Conservation (phyloP, 35 echinoderm and acorn worm species). For the Heliocidaris erythrogramma region DNA sequence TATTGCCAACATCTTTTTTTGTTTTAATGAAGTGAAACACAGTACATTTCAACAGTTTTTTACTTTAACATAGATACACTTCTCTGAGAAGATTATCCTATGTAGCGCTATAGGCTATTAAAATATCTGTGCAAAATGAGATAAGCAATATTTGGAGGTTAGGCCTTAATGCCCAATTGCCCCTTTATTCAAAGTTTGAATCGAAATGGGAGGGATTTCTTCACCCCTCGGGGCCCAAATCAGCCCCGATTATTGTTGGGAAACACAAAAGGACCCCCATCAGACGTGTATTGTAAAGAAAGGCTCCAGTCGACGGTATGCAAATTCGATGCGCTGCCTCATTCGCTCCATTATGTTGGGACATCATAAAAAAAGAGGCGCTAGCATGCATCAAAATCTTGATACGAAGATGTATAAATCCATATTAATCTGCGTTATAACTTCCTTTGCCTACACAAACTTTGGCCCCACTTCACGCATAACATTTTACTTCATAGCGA, state of each 20-base stretch:
- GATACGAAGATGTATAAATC: too few relatives aligned
- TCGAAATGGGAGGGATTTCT: conserved; percentile 56
- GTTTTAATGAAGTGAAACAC: background rate
- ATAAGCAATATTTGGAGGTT: conserved; percentile 60
- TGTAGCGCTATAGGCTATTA: background rate
- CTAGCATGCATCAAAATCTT: background rate
- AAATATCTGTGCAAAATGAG: conserved; percentile 34
- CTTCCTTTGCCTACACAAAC: too few relatives aligned
- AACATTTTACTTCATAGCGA: too few relatives aligned
- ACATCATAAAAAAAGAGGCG: background rate
- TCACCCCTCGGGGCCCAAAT: conserved; percentile 23
- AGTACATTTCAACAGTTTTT: conserved; percentile 5
- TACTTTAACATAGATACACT: background rate
- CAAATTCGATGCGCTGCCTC: background rate
- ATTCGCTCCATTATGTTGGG: background rate
- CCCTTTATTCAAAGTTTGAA: conserved; percentile 19
- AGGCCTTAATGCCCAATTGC: conserved; percentile 56
- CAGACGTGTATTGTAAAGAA: background rate
- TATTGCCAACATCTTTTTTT: too few relatives aligned
- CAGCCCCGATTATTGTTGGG: conserved; percentile 22
- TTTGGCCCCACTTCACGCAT: too few relatives aligned
- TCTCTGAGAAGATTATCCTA: background rate
- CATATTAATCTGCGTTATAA: too few relatives aligned
- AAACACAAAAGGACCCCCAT: conserved; percentile 21
- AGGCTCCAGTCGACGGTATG: background rate